A percentile compares a stretch with the other conserved stretches of the same genome.
Conservation (phyloP, 2,888 invertebrate species). For the Falcaria lacertinaria region DNA sequence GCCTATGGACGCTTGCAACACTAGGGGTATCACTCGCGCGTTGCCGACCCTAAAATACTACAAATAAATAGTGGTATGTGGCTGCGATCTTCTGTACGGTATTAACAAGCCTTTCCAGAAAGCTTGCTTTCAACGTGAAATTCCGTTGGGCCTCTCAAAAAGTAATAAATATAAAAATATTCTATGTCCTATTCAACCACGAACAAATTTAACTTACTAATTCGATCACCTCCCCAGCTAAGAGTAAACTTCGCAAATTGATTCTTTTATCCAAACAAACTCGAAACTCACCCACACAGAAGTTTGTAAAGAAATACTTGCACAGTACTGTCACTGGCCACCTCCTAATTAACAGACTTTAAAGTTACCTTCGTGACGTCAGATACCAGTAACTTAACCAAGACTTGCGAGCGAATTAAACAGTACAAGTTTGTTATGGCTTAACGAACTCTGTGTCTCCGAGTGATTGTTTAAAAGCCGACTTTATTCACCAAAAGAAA, state of each 20-base stretch:
- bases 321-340: not conserved
- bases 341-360: constrained; percentile 33
- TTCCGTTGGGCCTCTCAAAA: too few species aligned
- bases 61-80: too few species aligned
- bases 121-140: too few species aligned
- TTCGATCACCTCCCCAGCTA: not conserved
- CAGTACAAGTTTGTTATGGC: constrained; percentile 51
- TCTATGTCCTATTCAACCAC: too few species aligned
- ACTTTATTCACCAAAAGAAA: constrained; percentile 52
- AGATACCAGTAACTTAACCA: constrained; percentile 32
- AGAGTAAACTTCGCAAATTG: not conserved
- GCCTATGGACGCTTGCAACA: too few species aligned
- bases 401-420: constrained; percentile 51
- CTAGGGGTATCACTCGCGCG: too few species aligned
- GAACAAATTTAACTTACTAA: not conserved
- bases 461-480: constrained; percentile 55
- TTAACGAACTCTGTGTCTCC: constrained; percentile 49
- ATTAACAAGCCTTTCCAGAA: too few species aligned
- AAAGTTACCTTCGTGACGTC: constrained; percentile 38
- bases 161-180: too few species aligned
- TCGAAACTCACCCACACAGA: not conserved
- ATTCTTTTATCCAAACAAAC: not conserved
- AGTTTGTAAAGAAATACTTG: constrained; percentile 1
- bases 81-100: too few species aligned
- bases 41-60: too few species aligned